Percentiles rank a stretch among this genome's conserved stretches.
Conservation (phyloP, 2,888 invertebrate species). For the Metacarcinus magister region DNA sequence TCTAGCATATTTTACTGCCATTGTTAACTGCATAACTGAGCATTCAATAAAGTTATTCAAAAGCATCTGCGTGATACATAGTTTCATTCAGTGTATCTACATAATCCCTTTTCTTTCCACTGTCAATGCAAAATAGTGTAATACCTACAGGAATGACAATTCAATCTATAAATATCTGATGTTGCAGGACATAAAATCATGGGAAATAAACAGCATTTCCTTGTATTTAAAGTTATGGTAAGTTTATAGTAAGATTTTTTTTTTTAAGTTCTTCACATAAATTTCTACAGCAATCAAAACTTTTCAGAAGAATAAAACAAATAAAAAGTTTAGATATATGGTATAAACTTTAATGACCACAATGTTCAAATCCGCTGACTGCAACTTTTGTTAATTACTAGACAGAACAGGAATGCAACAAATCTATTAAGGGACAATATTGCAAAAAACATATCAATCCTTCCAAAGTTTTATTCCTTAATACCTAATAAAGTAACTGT, state of each 20-base stretch:
- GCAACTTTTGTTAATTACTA: slow-evolving; percentile 46
- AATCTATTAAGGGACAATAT: slow-evolving; percentile 51
- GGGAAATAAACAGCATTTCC: background rate
- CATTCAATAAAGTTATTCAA: background rate
- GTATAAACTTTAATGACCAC: slow-evolving; percentile 45
- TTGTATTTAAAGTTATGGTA: background rate
- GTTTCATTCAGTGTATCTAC: background rate
- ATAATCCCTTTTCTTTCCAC: background rate
- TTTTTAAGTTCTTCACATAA: background rate
- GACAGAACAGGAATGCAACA: slow-evolving; percentile 48
- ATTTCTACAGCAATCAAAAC: background rate
- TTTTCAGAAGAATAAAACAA: background rate
- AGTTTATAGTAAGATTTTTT: background rate
- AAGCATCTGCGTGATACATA: background rate
- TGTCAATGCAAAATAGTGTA: background rate
- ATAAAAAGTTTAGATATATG: slow-evolving; percentile 6
- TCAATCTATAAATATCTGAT: background rate
- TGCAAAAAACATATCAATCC: background rate
- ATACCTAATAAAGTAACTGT: background rate
- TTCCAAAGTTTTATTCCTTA: background rate
- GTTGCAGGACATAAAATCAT: background rate
- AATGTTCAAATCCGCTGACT: background rate
- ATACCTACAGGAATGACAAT: background rate
- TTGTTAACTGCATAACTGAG: background rate
- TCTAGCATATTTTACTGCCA: background rate